Evolutionary conservation across 2,113 vertebrate species (phyloP).

Genomic region (Nothobranchius kuhntae): DNA sequence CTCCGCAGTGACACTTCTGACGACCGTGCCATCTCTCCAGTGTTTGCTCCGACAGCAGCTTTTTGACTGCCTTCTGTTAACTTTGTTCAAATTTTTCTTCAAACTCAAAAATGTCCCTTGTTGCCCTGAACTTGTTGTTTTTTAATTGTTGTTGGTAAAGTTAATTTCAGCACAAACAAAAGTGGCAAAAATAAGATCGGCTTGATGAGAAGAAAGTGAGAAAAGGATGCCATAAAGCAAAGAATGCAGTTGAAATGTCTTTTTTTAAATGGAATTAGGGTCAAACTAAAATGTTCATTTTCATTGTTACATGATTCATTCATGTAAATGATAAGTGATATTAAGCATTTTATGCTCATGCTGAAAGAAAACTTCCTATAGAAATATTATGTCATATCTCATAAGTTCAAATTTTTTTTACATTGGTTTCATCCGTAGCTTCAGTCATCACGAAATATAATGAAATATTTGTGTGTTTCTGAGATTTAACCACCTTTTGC

Average conservation of each 20-base stretch:
- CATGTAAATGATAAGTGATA: background rate
- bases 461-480: too few species aligned
- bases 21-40: background rate
- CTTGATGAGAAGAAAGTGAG: too few species aligned
- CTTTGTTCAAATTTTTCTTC: background rate
- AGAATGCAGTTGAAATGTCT: too few species aligned
- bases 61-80: background rate
- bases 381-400: too few species aligned
- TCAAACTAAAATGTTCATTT: too few species aligned
- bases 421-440: too few species aligned
- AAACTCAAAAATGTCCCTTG: background rate
- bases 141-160: slow-evolving; percentile 2
- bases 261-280: background rate
- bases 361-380: too few species aligned
- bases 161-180: background rate
- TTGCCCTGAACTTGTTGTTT: background rate
- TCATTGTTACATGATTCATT: too few species aligned
- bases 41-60: background rate
- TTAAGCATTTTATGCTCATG: slow-evolving; percentile 12
- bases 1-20: slow-evolving; percentile 39
- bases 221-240: too few species aligned
- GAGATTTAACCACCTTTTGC: too few species aligned
- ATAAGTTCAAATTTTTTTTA: too few species aligned
- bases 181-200: background rate
- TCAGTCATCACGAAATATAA: too few species aligned